Conservation (phyloP, 2,888 invertebrate genomes). For the Spodoptera exigua region DNA sequence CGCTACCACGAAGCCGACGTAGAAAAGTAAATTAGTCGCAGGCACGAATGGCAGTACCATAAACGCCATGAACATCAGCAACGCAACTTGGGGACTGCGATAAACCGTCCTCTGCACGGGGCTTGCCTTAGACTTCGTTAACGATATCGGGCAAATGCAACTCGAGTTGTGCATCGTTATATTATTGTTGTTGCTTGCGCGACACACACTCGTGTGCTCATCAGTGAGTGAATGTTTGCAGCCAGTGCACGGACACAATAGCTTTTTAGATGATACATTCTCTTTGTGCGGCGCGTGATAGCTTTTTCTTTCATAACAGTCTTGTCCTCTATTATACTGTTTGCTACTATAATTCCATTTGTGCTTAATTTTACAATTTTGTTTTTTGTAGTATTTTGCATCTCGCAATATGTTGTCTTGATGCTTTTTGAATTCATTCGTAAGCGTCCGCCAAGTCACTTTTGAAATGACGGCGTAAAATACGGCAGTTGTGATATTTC, state of each 20-base stretch:
- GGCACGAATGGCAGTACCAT: slow-evolving; percentile 97
- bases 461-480: slow-evolving; percentile 91
- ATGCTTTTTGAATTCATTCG: slow-evolving; percentile 77
- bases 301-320: slow-evolving; percentile 81
- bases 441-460: slow-evolving; percentile 79
- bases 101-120: slow-evolving; percentile 73
- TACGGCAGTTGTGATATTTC: slow-evolving; percentile 93
- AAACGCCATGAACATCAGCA: slow-evolving; percentile 92
- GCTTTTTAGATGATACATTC: slow-evolving; percentile 77
- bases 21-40: slow-evolving; percentile 98
- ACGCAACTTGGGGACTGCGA: slow-evolving; percentile 81
- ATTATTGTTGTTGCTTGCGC: slow-evolving; percentile 93
- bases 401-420: slow-evolving; percentile 75
- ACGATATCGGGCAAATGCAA: slow-evolving; percentile 79
- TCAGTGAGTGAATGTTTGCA: slow-evolving; percentile 91
- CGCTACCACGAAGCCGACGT: slow-evolving; percentile 99
- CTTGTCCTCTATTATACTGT: slow-evolving; percentile 79
- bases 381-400: slow-evolving; percentile 80
- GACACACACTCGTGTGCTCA: slow-evolving; percentile 92
- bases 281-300: slow-evolving; percentile 80
- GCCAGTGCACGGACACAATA: slow-evolving; percentile 90
- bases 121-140: slow-evolving; percentile 72
- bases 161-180: slow-evolving; percentile 88
- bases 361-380: slow-evolving; percentile 80
- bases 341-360: slow-evolving; percentile 84